Base-by-base conservation (phyloP, 2,797 vertebrate species). In the Smutsia temminckii region DNA sequence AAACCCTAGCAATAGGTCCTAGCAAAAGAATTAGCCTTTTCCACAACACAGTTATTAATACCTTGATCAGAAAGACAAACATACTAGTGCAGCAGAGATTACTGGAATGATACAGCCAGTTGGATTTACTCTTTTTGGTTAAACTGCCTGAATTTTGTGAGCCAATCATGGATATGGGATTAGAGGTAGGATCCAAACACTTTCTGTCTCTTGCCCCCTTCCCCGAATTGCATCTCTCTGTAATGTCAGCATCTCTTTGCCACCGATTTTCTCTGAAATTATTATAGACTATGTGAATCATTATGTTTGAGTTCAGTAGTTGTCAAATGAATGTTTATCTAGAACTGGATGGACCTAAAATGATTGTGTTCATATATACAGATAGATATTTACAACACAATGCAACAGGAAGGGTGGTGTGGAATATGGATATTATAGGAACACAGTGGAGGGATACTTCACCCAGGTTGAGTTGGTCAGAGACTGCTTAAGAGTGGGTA, bases 311-410 rank as follows among this genome's bases (percentile, higher is more conserved):
- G 25, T 86, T 86, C 34, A 16, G 46, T 51, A 57, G 4, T n/a
- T 61, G 79, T 93, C 59, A 77, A 97, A 85, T 42, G 81, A 91
- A 21, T 61, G 25, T 88, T 95, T 89, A n/a, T 59, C 42, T 91
- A 85, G 18, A 89, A 40, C 17, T 68, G 5, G 8, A 4, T 85
- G 6, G 64, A 40, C 27, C 20, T 49, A 64, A 85, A 66, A 94
- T 37, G 32, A 86, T 42, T 89, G 5, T 81, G 29, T 46, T 21
- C 18, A 46, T 25, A 11, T 14, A 25, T 29, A 49, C 42, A 25
- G 23, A 32, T 29, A 61, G 23, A 34, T 63, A 69, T 8, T 69
- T 68, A 57, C 6, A 85, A 13, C 40, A 68, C 7, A 40, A 2
- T 53, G 53, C 63, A 27, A 34, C 68, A 64, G 42, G 1, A 83